Base-by-base conservation (phyloP, 2,113 vertebrate species). In the Caloenas nicobarica region DNA sequence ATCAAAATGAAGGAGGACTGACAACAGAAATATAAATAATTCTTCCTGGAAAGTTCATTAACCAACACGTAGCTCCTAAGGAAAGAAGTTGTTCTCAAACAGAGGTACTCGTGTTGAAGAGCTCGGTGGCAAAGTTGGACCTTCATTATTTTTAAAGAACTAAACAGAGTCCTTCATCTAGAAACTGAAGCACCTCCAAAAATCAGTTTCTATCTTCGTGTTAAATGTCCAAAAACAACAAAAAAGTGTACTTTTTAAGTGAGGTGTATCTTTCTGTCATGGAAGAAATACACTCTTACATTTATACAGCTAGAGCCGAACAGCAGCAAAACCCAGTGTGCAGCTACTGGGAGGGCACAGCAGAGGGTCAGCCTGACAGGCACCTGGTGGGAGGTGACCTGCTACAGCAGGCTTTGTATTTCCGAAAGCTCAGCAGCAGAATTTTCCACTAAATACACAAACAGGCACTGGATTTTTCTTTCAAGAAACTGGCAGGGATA, bases 1-100 rank as follows among this genome's bases (percentile, higher is more conserved):
- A 51, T 46, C 65, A 56, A 60, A 94, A 69, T 1, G 2, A 61
- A 65, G n/a, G 2, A 26, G 13, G 5, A 8, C 3, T 3, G 3
- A 8, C 21, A 19, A 29, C 33, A 91, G 33, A 95, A 69, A 48
- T 15, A 36, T 1, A 38, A n/a, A 50, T 51, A 54, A 61, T 64
- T 71, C 57, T 40, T 77, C 56, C 36, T 64, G 65, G 48, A 9
- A 68, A 44, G 23, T 54, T 79, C 33, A 86, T 44, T 13, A 85
- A 70, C 19, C 0, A 5, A 23, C 48, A 56, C 0, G 1, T 13
- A 44, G 48, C 2, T 86, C 51, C 64, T 3, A 0, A 24, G 36
- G 89, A 84, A 91, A 74, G 23, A 84, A 53, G 57, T 4, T 79
- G 48, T 19, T 69, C 86, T 71, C 58, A 28, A 46, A 56, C 23